These are phyloP conservation scores for Craniophora ligustri DNA, from an alignment of 2,888 invertebrate species.

Conservation along the genomic window DNA sequence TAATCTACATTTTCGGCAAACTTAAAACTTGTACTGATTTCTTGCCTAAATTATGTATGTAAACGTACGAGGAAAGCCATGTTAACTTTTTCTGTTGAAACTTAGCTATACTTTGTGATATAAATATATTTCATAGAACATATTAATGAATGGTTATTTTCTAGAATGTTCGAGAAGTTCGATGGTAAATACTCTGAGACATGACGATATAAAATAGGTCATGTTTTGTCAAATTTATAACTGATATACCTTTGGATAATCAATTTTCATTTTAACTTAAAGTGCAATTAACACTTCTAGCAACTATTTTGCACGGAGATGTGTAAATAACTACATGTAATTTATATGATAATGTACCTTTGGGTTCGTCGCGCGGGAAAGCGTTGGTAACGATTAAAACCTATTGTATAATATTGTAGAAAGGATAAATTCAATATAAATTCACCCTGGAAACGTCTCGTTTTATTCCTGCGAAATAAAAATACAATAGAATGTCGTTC, in stretches of 20 bases:
- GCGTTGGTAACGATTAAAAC: constrained; percentile 68
- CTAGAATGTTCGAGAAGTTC: constrained; percentile 38
- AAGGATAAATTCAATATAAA: constrained; percentile 86
- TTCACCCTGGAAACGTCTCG: constrained; percentile 75
- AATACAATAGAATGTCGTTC: too few species aligned
- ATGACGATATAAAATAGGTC: constrained; percentile 46
- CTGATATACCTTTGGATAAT: constrained; percentile 51
- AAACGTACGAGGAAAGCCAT: constrained; percentile 29
- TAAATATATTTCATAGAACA: constrained; percentile 55
- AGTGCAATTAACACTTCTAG: constrained; percentile 74
- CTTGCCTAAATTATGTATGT: constrained; percentile 41
- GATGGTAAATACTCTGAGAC: constrained; percentile 39
- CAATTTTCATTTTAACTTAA: constrained; percentile 61
- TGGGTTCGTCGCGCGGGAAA: constrained; percentile 59
- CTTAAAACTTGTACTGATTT: constrained; percentile 26
- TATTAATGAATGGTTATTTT: constrained; percentile 47
- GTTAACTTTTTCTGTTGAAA: constrained; percentile 59
- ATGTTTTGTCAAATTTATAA: constrained; percentile 47
- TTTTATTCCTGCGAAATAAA: constrained; percentile 59
- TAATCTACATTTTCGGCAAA: constrained; percentile 25
- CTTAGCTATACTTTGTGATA: constrained; percentile 74
- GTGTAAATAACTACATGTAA: constrained; percentile 64
- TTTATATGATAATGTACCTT: constrained; percentile 48
- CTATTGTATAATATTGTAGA: constrained; percentile 86
- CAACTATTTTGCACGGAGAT: constrained; percentile 63